phyloP scores from a whole-genome alignment of 2,888 invertebrate genomes.

The Philaethria dido region DNA sequence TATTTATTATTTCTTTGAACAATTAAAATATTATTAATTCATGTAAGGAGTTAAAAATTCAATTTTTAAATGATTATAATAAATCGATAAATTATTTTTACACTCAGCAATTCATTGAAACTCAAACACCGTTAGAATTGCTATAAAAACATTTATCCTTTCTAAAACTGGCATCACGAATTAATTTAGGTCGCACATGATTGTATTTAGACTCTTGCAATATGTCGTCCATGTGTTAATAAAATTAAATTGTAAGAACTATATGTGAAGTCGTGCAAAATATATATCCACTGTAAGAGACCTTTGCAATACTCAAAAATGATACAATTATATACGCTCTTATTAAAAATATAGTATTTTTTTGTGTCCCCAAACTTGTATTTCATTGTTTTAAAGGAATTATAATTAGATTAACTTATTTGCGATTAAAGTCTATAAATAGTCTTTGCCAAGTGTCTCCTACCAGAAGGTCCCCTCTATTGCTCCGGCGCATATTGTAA shows the following conservation, averaged over 20 bases:
- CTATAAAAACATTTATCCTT: slow-evolving; percentile 53
- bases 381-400: too few species aligned
- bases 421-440: slow-evolving; percentile 58
- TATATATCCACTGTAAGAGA: too few species aligned
- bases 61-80: neutral
- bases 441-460: slow-evolving; percentile 61
- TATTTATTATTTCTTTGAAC: neutral
- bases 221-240: slow-evolving; percentile 51
- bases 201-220: slow-evolving; percentile 52
- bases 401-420: neutral
- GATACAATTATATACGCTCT: too few species aligned
- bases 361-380: too few species aligned
- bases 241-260: slow-evolving; percentile 5
- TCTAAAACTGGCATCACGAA: slow-evolving; percentile 68
- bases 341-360: too few species aligned
- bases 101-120: slow-evolving; percentile 26
- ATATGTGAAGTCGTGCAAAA: neutral
- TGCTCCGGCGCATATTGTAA: slow-evolving; percentile 66
- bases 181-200: slow-evolving; percentile 68
- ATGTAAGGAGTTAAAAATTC: neutral
- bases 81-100: slow-evolving; percentile 2
- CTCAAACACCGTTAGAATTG: slow-evolving; percentile 34
- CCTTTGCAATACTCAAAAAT: too few species aligned
- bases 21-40: neutral
- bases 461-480: slow-evolving; percentile 51